phyloP scores from a whole-genome alignment of 2,797 vertebrate genomes.

The Danio tinwini region DNA sequence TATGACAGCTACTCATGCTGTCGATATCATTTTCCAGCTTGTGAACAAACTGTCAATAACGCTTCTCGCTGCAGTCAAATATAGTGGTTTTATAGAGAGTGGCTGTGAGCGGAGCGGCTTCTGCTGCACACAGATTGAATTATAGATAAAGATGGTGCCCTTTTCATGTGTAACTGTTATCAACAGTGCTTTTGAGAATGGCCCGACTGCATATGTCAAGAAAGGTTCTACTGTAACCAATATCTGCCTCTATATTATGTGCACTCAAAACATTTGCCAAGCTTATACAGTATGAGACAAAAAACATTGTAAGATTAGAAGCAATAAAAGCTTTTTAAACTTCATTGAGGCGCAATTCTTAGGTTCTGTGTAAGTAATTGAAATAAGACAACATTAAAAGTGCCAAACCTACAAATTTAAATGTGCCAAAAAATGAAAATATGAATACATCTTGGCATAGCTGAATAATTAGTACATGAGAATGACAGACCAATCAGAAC shows the following conservation, averaged over 20 bases:
- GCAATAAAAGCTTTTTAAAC: not conserved
- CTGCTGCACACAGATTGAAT: slow-evolving; percentile 9
- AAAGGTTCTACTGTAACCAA: slow-evolving; percentile 5
- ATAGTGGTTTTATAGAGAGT: slow-evolving; percentile 3
- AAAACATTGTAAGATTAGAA: not conserved
- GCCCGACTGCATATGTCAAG: not conserved
- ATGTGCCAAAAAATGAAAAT: no score
- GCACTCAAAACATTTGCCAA: not conserved
- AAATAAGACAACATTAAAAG: no score
- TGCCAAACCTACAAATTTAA: no score
- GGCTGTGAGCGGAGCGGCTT: not conserved
- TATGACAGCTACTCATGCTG: not conserved
- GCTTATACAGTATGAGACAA: not conserved
- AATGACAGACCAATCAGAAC: no score
- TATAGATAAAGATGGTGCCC: not conserved
- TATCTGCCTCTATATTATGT: not conserved
- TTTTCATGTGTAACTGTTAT: slow-evolving; percentile 14
- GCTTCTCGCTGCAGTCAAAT: slow-evolving; percentile 3
- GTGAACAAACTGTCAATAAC: slow-evolving; percentile 18
- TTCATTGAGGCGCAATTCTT: no score
- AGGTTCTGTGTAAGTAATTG: no score
- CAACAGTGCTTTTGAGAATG: slow-evolving; percentile 33
- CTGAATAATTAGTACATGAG: no score
- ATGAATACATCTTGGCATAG: no score
- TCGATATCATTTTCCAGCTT: slow-evolving; percentile 18